Evolutionary conservation across 2,888 invertebrate species (phyloP).

Genomic region (Eupithecia vulgata): DNA sequence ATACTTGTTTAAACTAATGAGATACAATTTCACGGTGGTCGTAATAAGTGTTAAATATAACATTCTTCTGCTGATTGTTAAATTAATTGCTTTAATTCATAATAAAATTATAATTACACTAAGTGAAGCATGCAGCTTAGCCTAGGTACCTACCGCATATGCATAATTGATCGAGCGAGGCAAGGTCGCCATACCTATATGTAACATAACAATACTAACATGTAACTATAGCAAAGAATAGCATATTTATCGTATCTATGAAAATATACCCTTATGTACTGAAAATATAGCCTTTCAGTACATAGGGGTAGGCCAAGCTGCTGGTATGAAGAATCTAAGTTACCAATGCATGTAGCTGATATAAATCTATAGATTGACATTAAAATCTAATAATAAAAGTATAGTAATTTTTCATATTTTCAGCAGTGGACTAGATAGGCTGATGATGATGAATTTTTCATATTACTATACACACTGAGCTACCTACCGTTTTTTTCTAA

Average conservation of each 20-base stretch:
- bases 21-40: conserved; percentile 28
- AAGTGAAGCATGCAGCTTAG: conserved; percentile 24
- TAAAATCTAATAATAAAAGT: too few species aligned
- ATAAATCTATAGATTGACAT: too few species aligned
- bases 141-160: background rate
- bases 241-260: background rate
- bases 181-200: background rate
- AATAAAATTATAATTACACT: conserved; percentile 35
- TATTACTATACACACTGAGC: too few species aligned
- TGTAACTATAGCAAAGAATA: background rate
- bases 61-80: conserved; percentile 31
- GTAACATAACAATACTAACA: background rate
- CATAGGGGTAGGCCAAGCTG: background rate
- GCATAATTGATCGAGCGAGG: conserved; percentile 2
- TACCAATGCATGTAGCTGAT: too few species aligned
- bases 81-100: conserved; percentile 37
- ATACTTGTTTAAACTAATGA: background rate
- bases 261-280: background rate
- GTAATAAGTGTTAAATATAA: conserved; percentile 20
- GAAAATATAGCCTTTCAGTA: background rate
- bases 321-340: background rate
- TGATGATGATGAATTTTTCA: too few species aligned
- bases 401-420: too few species aligned
- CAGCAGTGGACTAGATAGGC: too few species aligned
- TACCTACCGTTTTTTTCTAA: too few species aligned